Conservation (phyloP, 2,797 vertebrate species). For the Emydoidea blandingii region DNA sequence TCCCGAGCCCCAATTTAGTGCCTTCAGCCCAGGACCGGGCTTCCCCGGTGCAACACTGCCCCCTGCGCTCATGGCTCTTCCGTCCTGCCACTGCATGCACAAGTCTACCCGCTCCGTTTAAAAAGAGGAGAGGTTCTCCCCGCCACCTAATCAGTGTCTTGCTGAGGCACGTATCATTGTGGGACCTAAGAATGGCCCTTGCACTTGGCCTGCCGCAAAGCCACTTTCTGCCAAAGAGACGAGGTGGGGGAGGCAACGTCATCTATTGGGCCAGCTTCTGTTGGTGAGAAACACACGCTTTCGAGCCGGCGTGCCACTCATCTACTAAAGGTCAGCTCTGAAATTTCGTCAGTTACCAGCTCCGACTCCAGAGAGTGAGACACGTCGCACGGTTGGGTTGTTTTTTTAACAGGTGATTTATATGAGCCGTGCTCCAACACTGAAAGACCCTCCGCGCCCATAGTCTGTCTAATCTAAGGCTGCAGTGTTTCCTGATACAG, state of each 20-base stretch:
- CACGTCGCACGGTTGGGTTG: neutral
- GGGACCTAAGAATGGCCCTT: neutral
- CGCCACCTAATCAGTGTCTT: neutral
- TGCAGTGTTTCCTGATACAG: neutral
- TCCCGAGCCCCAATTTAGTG: neutral
- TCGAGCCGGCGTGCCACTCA: rapidly evolving
- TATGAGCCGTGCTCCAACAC: no score
- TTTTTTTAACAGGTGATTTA: neutral
- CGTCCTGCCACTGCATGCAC: no score
- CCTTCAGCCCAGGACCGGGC: neutral
- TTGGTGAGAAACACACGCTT: no score
- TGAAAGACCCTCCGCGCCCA: neutral
- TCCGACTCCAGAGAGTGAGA: neutral
- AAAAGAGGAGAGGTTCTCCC: no score
- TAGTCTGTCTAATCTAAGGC: neutral
- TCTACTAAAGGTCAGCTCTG: neutral
- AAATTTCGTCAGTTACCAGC: neutral
- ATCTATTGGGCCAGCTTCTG: no score
- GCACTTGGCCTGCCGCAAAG: neutral
- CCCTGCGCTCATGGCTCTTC: neutral
- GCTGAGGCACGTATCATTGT: neutral
- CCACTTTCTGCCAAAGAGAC: neutral
- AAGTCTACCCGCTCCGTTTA: neutral
- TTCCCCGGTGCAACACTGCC: neutral
- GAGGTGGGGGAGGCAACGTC: no score